These are phyloP conservation scores for Hyperoodon ampullatus DNA, from an alignment of 2,113 vertebrate species.

Conservation along the genomic window DNA sequence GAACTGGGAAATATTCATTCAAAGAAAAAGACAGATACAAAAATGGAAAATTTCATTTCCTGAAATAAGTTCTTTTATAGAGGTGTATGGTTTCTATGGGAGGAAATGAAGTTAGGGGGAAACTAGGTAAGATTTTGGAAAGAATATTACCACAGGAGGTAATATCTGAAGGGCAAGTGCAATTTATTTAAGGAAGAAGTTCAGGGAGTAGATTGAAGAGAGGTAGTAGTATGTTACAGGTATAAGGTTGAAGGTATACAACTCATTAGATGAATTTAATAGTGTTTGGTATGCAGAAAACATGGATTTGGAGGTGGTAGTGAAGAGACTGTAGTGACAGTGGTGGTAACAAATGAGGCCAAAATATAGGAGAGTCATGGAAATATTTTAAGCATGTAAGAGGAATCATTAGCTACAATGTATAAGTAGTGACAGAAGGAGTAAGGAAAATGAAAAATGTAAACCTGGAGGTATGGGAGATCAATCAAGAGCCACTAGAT, in stretches of 20 bases:
- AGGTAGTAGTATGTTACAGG: background rate
- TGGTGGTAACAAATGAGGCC: background rate
- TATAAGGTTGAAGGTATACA: background rate
- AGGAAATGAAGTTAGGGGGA: background rate
- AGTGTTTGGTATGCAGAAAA: background rate
- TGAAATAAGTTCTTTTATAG: background rate
- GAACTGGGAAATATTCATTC: background rate
- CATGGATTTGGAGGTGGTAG: too few relatives aligned
- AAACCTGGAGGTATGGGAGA: background rate
- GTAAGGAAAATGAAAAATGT: background rate
- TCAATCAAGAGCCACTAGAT: background rate
- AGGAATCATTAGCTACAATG: background rate
- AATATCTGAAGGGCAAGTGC: background rate
- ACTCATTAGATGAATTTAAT: background rate
- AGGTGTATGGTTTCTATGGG: background rate
- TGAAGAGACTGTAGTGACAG: background rate
- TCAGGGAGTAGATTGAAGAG: background rate
- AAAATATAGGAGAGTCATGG: background rate
- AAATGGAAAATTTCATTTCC: constrained; percentile 1
- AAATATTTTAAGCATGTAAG: background rate
- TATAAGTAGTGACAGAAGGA: background rate
- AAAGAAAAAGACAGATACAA: background rate
- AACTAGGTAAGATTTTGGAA: background rate
- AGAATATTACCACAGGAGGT: background rate
- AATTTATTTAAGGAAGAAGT: background rate